phyloP scores from a whole-genome alignment of 2,888 invertebrate genomes.

The Cryptosula pallasiana region DNA sequence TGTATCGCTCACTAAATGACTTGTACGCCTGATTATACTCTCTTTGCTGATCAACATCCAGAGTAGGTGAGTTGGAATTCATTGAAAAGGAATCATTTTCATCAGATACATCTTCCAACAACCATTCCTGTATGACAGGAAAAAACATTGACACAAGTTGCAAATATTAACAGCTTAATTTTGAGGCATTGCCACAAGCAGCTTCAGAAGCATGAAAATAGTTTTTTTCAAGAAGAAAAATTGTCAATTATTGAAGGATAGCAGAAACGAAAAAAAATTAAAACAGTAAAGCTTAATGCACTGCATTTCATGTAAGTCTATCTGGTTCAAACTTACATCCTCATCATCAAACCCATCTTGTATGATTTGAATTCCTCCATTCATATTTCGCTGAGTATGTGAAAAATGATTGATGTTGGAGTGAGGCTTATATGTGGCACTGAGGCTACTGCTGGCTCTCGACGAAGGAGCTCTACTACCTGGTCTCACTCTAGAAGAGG shows the following conservation, averaged over 20 bases:
- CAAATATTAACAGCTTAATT: too few relatives aligned
- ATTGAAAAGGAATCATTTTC: background rate
- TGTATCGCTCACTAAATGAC: background rate
- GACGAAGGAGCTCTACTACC: conserved; percentile 16
- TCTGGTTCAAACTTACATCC: conserved; percentile 10
- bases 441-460: background rate
- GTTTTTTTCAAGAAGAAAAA: too few relatives aligned
- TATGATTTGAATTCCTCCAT: conserved; percentile 12
- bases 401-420: background rate
- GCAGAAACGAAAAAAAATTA: too few relatives aligned
- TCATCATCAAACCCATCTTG: conserved; percentile 22
- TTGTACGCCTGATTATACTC: background rate
- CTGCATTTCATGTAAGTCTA: too few relatives aligned
- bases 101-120: conserved; percentile 18
- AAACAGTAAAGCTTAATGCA: too few relatives aligned
- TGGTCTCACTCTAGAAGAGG: background rate
- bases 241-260: too few relatives aligned
- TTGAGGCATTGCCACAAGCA: too few relatives aligned
- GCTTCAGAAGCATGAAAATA: too few relatives aligned
- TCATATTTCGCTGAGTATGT: background rate
- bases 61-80: background rate
- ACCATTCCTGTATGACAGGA: conserved; percentile 9
- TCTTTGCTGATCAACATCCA: background rate
- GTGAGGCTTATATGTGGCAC: background rate
- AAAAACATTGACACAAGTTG: too few relatives aligned